Conservation (phyloP, 2,113 vertebrate genomes). For the Oxygymnocypris stewartii region DNA sequence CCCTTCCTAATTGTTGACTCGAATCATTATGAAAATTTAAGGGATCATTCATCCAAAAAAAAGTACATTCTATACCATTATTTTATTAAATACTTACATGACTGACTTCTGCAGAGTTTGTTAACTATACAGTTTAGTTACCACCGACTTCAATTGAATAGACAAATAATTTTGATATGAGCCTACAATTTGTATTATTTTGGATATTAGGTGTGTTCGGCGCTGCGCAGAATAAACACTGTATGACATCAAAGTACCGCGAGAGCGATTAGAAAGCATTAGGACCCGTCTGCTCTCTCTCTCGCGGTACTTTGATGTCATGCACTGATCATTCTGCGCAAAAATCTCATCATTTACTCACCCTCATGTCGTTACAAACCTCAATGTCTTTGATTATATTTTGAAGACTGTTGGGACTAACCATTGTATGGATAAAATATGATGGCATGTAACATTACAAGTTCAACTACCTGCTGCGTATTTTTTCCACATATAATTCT, state of each 20-base stretch:
- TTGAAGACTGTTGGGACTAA: too few species aligned
- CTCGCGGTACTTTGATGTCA: too few species aligned
- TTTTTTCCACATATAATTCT: background rate
- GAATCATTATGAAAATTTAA: background rate
- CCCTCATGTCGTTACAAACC: too few species aligned
- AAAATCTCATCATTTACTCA: too few species aligned
- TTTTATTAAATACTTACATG: background rate
- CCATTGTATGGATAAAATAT: too few species aligned
- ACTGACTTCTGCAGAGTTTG: background rate
- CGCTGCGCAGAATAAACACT: too few species aligned
- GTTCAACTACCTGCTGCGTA: background rate
- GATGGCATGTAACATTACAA: too few species aligned
- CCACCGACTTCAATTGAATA: background rate
- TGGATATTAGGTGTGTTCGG: background rate
- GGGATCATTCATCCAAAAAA: background rate
- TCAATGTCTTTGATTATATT: too few species aligned
- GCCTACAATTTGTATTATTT: background rate
- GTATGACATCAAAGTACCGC: too few species aligned
- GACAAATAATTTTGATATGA: background rate
- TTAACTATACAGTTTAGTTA: background rate
- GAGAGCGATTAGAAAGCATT: too few species aligned
- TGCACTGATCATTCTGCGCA: too few species aligned
- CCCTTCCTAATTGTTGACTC: background rate
- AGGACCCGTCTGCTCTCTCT: too few species aligned
- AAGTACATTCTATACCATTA: background rate